Evolutionary conservation across 2,888 invertebrate genomes (phyloP).

Genomic region (Metacarcinus magister): DNA sequence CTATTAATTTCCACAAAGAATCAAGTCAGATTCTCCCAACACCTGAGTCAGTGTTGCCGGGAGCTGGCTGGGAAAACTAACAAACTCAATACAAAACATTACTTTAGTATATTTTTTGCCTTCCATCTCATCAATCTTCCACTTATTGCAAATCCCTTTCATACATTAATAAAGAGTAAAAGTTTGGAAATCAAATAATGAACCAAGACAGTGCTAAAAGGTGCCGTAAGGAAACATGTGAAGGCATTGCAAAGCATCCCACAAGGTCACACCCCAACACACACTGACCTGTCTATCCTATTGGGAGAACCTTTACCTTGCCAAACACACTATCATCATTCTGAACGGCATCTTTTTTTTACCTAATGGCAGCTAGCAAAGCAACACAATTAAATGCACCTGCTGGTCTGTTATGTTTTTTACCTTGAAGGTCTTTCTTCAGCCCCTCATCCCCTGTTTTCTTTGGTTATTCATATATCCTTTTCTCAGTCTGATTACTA

Average conservation of each 20-base stretch:
- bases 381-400: neutral
- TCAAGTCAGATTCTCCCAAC: neutral
- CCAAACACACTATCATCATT: neutral
- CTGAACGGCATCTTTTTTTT: neutral
- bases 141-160: neutral
- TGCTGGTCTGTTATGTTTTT: neutral
- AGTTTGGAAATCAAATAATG: neutral
- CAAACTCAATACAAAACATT: neutral
- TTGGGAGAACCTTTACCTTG: neutral
- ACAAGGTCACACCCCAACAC: neutral
- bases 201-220: neutral
- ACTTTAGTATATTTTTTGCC: neutral
- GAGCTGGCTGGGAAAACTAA: neutral
- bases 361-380: neutral
- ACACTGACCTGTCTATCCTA: neutral
- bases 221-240: neutral
- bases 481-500: neutral
- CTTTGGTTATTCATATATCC: neutral
- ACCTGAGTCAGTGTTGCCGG: neutral
- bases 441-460: neutral
- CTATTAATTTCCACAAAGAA: neutral
- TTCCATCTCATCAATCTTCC: neutral
- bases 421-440: neutral
- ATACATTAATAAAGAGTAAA: neutral
- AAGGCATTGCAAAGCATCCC: neutral